Evolutionary conservation across 2,797 vertebrate genomes (phyloP).

Genomic region (Eulemur albifrons): DNA sequence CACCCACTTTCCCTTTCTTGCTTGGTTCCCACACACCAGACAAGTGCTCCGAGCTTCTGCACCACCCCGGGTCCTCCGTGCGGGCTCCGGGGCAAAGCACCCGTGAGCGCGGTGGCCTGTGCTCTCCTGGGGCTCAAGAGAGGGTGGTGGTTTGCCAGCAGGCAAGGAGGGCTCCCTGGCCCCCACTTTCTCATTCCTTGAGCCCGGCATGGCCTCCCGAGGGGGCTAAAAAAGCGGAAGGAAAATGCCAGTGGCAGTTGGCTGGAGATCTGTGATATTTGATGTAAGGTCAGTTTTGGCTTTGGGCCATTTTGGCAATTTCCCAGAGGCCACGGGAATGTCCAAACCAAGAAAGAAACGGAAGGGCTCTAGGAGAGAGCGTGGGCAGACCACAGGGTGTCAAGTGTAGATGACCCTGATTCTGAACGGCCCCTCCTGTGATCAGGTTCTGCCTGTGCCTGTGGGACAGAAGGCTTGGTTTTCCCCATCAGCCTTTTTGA

Average conservation of each 20-base stretch:
- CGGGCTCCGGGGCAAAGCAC: conserved; percentile 44
- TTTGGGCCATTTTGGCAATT: conserved; percentile 17
- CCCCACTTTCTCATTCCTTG: neutral
- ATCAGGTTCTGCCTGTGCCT: neutral
- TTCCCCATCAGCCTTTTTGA: neutral
- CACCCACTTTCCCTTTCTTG: conserved; percentile 73
- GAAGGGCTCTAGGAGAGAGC: neutral
- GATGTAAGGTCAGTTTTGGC: neutral
- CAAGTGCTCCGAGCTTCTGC: conserved; percentile 73
- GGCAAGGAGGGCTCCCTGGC: neutral
- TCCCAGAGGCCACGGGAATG: neutral
- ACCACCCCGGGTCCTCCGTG: neutral
- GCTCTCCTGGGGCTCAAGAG: neutral
- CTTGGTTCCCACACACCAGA: conserved; percentile 69
- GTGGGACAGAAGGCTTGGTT: neutral
- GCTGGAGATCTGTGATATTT: neutral
- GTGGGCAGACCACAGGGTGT: neutral
- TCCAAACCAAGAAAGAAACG: neutral
- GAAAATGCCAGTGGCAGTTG: neutral
- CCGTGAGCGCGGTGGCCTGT: neutral
- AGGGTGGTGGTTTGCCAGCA: neutral
- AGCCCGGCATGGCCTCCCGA: neutral
- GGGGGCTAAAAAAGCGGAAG: neutral
- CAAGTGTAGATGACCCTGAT: neutral
- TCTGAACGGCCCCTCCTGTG: neutral